Conservation (phyloP, 2,797 vertebrate species). For the Chelon labrosus region DNA sequence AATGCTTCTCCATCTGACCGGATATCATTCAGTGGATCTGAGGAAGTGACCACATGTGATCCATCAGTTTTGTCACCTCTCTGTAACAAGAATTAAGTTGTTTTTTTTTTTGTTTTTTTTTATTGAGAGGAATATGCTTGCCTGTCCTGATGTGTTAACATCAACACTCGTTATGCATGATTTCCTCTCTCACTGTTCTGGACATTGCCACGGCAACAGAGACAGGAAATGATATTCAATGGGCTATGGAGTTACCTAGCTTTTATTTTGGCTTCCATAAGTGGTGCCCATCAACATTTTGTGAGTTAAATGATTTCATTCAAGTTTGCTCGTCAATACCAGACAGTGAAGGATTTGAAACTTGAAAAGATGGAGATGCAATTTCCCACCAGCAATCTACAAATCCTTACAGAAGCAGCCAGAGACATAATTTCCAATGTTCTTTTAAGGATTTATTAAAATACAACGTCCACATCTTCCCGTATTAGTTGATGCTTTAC, state of each 20-base stretch:
- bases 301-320: background rate
- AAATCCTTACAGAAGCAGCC: background rate
- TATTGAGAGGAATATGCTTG: background rate
- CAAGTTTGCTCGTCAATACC: background rate
- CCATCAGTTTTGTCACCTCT: slow-evolving; percentile 28
- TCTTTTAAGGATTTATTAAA: too few species aligned
- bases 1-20: slow-evolving; percentile 35
- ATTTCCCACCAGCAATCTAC: background rate
- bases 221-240: slow-evolving; percentile 16
- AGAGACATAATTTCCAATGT: background rate
- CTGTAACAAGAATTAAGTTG: slow-evolving; percentile 14
- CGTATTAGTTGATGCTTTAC: too few species aligned
- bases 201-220: slow-evolving; percentile 7
- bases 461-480: too few species aligned
- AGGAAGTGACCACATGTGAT: slow-evolving; percentile 55
- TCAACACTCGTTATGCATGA: slow-evolving; percentile 17
- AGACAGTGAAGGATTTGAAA: background rate
- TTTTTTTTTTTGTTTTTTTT: too few species aligned
- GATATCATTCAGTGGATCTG: slow-evolving; percentile 49
- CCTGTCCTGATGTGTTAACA: slow-evolving; percentile 7
- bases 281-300: background rate
- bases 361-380: slow-evolving; percentile 1
- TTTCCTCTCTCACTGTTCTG: slow-evolving; percentile 35
- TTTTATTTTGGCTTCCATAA: background rate
- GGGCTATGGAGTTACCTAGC: background rate